Conservation (phyloP, 2,797 vertebrate species). For the Octomys mimax region DNA sequence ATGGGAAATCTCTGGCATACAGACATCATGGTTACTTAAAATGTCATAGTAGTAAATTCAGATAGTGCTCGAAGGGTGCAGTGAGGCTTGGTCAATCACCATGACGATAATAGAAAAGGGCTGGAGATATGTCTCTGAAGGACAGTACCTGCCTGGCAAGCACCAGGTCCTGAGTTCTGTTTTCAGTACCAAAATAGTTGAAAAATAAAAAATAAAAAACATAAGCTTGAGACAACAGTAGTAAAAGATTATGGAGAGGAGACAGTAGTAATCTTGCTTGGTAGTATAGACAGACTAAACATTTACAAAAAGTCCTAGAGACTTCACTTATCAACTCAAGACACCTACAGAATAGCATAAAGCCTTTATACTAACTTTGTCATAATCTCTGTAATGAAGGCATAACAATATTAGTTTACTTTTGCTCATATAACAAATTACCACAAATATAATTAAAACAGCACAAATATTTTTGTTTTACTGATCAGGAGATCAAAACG, state of each 20-base stretch:
- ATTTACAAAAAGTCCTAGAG: not conserved
- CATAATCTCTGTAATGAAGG: not conserved
- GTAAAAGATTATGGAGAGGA: not conserved
- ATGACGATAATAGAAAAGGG: not conserved
- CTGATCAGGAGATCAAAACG: not conserved
- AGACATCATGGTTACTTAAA: not conserved
- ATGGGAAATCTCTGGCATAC: not conserved
- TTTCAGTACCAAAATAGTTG: no score
- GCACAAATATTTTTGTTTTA: not conserved
- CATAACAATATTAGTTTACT: not conserved
- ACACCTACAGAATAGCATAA: not conserved
- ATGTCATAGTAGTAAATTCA: not conserved
- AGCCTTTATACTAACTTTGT: not conserved
- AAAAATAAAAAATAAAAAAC: no score
- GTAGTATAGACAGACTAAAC: not conserved
- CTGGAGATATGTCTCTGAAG: no score
- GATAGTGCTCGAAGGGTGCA: not conserved
- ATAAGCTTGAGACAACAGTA: not conserved
- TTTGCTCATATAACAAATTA: not conserved
- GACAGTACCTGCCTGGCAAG: no score
- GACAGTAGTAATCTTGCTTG: not conserved
- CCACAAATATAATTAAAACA: not conserved
- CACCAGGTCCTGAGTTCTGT: no score
- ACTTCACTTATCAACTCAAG: not conserved
- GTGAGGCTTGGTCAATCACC: not conserved